Conservation (phyloP, 2,888 invertebrate species). For the Hydrotaea cyrtoneurina region DNA sequence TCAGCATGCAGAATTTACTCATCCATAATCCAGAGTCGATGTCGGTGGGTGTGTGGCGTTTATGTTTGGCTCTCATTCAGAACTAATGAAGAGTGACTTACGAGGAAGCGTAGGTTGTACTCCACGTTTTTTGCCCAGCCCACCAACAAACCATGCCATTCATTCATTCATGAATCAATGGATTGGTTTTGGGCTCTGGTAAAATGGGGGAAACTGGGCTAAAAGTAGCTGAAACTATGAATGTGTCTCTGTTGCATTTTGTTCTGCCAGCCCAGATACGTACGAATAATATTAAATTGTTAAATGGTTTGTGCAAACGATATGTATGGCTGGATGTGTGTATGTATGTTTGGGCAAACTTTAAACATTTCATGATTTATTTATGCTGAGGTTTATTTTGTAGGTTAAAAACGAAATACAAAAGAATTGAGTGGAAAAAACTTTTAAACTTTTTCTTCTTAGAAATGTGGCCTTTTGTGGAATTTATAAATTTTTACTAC, state of each 20-base stretch:
- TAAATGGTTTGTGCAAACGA: slow-evolving; percentile 13
- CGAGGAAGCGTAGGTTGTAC: slow-evolving; percentile 7
- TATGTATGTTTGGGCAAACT: background rate
- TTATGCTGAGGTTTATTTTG: slow-evolving; percentile 9
- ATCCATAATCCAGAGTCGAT: background rate
- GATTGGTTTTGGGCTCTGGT: background rate
- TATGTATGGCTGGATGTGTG: background rate
- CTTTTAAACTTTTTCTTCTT: background rate
- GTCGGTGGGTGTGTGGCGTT: background rate
- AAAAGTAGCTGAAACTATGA: too few species aligned
- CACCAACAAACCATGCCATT: background rate
- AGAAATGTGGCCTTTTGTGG: background rate
- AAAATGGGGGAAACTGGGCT: slow-evolving; percentile 2
- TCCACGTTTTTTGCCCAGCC: background rate
- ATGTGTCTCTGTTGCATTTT: slow-evolving; percentile 26
- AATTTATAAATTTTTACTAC: background rate
- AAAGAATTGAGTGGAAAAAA: background rate
- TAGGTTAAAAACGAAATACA: background rate
- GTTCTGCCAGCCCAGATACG: background rate
- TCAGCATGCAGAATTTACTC: slow-evolving; percentile 3
- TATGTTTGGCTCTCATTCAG: background rate
- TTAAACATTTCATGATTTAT: slow-evolving; percentile 20
- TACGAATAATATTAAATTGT: background rate
- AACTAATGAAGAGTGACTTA: slow-evolving; percentile 25
- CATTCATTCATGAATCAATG: slow-evolving; percentile 38